These are phyloP conservation scores for Diabrotica virgifera DNA, from an alignment of 1,140 invertebrate species.

Conservation along the genomic window DNA sequence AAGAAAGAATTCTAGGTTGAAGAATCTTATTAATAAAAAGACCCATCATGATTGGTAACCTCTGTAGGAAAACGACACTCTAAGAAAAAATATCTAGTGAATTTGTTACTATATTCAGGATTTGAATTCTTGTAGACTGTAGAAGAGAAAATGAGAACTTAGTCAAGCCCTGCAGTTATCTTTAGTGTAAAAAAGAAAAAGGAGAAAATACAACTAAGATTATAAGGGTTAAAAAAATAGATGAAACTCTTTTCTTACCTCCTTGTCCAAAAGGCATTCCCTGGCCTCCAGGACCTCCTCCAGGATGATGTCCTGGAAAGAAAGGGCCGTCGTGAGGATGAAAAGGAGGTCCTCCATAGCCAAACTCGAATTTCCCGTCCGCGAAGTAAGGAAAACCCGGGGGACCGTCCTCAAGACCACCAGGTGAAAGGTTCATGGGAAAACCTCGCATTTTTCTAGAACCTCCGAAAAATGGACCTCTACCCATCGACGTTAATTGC, in stretches of 20 bases:
- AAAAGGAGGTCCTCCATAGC: constrained; percentile 79
- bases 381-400: constrained; percentile 84
- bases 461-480: constrained; percentile 84
- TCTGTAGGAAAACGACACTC: too few species aligned
- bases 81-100: too few species aligned
- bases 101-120: too few species aligned
- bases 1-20: too few species aligned
- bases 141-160: too few species aligned
- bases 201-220: background rate
- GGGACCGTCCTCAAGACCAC: constrained; percentile 73
- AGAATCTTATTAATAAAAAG: too few species aligned
- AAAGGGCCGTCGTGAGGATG: constrained; percentile 83
- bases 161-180: too few species aligned
- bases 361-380: constrained; percentile 86
- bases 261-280: constrained; percentile 71
- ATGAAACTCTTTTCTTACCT: constrained; percentile 51
- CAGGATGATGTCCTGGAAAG: constrained; percentile 75
- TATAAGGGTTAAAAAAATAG: background rate
- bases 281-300: constrained; percentile 69
- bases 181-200: too few species aligned
- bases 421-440: constrained; percentile 84
- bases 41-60: too few species aligned
- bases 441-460: constrained; percentile 88
- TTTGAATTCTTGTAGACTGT: too few species aligned
- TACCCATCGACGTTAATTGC: constrained; percentile 88